A percentile compares a stretch with the other conserved stretches of the same genome.
Conservation (phyloP, 2,113 vertebrate species). For the Megaceryle torquata region DNA sequence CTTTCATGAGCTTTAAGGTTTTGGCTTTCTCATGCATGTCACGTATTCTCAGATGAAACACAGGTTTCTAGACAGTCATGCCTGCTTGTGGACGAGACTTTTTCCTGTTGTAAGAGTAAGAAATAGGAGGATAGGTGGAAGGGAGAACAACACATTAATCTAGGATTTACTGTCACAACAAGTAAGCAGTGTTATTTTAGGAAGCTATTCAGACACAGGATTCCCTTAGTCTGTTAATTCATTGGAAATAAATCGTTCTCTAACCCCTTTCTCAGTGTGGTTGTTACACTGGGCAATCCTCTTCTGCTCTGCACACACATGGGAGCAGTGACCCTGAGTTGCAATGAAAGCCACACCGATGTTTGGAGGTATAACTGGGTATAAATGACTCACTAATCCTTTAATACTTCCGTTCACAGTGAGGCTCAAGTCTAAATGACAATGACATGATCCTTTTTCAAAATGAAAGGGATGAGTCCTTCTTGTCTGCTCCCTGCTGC, state of each 20-base stretch:
- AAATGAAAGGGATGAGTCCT: background rate
- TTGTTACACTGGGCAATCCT: background rate
- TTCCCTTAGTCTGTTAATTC: constrained; percentile 35
- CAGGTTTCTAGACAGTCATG: background rate
- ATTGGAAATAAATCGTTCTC: background rate
- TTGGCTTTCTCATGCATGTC: background rate
- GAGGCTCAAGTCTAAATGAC: constrained; percentile 36
- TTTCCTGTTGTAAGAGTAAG: background rate
- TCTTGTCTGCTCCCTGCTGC: background rate
- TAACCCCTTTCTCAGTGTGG: background rate
- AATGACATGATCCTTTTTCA: constrained; percentile 29
- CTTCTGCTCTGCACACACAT: background rate
- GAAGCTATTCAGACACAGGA: background rate
- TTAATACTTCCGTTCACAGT: constrained; percentile 48
- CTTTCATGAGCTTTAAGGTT: background rate
- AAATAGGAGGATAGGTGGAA: background rate
- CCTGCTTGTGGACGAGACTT: background rate
- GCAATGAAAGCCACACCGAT: background rate
- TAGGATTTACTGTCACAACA: background rate
- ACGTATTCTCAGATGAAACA: background rate
- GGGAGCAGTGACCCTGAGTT: background rate
- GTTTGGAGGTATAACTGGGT: constrained; percentile 1
- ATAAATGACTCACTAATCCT: constrained; percentile 63
- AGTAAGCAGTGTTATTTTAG: constrained; percentile 36
- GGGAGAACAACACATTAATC: background rate